Evolutionary conservation across 2,888 invertebrate species (phyloP), one percentile per base, ranked within the genome.

Genomic region (Dicycla oo): DNA sequence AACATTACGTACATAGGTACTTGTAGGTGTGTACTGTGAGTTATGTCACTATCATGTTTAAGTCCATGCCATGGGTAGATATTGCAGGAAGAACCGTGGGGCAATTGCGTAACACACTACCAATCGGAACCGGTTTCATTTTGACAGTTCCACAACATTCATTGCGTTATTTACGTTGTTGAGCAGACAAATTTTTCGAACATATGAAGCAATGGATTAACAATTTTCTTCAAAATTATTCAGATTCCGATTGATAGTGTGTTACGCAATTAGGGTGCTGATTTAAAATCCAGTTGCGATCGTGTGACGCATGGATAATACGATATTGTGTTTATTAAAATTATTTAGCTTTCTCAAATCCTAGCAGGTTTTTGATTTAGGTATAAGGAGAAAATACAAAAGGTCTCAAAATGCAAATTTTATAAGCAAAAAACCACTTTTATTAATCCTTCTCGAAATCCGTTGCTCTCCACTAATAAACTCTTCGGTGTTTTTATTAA

Each of bases 341-440:
- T 30, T 11, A 49, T 65, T 65, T 47, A 49, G 54, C 82, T 71
- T 79, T 71, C 78, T 71, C 45, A 51, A 60, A 77, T 56, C 58
- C 51, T 43, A 56, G 13, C 78, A 60, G 58, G 56, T 77, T 76
- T 51, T 75, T 51, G 66, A 62, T 80, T 51, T 61, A 75, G 62
- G 23, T 51, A 61, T 8, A 69, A 64, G 61, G 69, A 38, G 56
- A 69, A 69, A 64, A 69, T 23, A 23, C 15, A 65, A 78, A 57
- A 64, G 56, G 47, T n/a, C 43, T 26, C 34, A 57, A 64, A 62
- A 76, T 61, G 56, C 63, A 60, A 80, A 69, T 75, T 38, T 49
- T 11, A 13, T 18, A 15, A 2, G 30, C 4, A 23, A 60, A 62
- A 51, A 47, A 23, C 20, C n/a, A n/a, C n/a, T n/a, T n/a, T n/a